Evolutionary conservation across 1,140 invertebrate genomes (phyloP), one percentile per base, ranked within the genome.

Genomic region (Apis dorsata): DNA sequence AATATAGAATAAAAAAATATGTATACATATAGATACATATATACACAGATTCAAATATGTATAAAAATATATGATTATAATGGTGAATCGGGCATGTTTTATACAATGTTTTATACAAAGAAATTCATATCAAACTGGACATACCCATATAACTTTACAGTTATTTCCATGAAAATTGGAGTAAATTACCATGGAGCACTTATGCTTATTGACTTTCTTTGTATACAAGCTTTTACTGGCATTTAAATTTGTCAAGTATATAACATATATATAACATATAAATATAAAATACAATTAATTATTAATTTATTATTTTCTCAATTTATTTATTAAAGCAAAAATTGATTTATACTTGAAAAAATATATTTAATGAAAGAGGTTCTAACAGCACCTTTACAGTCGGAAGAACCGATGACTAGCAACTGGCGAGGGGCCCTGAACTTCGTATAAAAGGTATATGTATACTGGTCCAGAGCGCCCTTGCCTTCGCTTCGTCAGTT

Each of bases 391-490:
- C 82, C 89, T 90, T 91, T 91, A 91, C 53, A 84, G 78, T 87
- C 85, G 86, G 80, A 86, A 89, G 84, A 85, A 88, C 83, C 82
- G 83, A 89, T 87, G 81, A 89, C 88, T 87, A 85, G 88, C 83
- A 86, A 86, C 74, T 86, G 88, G 80, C 83, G 76, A 88, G 84
- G 83, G 88, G 81, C 86, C 87, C 87, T 88, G 88, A 88, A 88
- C 87, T 80, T 82, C 77, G 79, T 88, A 83, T 88, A 85, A 88
- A 88, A 88, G 86, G 87, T 88, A 88, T 88, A 89, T 92, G 88
- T 88, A 88, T 92, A 91, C 89, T 90, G 92, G 88, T 88, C 87
- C 86, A 89, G 78, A 85, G 87, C 86, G 86, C 87, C 86, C 84
- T 88, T 81, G 85, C 83, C 85, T 88, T 84, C 90, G 80, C 77